Evolutionary conservation across 2,888 invertebrate species (phyloP).

Genomic region (Cyclophora albipunctata): DNA sequence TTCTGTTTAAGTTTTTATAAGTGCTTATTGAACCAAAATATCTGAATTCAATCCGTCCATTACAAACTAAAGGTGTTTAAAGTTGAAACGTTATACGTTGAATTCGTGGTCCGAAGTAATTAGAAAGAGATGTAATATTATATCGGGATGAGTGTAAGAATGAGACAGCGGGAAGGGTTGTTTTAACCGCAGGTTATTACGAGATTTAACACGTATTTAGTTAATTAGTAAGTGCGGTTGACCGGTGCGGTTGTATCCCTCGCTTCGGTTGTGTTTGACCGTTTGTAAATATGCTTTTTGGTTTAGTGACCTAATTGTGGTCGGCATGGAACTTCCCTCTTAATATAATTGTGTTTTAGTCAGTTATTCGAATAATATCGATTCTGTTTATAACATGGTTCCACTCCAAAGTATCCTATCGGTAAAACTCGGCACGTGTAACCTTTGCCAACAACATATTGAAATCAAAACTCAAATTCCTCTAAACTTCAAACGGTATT

Average conservation of each 20-base stretch:
- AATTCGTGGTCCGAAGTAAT: not conserved
- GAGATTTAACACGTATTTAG: slow-evolving; percentile 72
- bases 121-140: slow-evolving; percentile 32
- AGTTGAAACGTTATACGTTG: too few species aligned
- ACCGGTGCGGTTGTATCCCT: slow-evolving; percentile 52
- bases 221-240: slow-evolving; percentile 72
- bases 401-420: too few species aligned
- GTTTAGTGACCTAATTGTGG: slow-evolving; percentile 59
- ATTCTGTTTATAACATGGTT: too few species aligned
- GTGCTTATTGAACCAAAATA: not conserved
- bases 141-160: slow-evolving; percentile 29
- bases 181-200: slow-evolving; percentile 67
- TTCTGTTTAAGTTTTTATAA: slow-evolving; percentile 22
- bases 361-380: too few species aligned
- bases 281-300: slow-evolving; percentile 64
- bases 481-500: too few species aligned
- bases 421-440: too few species aligned
- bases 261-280: slow-evolving; percentile 35
- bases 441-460: too few species aligned
- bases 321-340: slow-evolving; percentile 24
- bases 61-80: not conserved
- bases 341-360: not conserved
- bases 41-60: slow-evolving; percentile 6
- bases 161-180: slow-evolving; percentile 48
- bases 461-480: too few species aligned